These are phyloP conservation scores for Atherinomorus stipes DNA, from an alignment of 2,113 vertebrate genomes.

Conservation along the genomic window DNA sequence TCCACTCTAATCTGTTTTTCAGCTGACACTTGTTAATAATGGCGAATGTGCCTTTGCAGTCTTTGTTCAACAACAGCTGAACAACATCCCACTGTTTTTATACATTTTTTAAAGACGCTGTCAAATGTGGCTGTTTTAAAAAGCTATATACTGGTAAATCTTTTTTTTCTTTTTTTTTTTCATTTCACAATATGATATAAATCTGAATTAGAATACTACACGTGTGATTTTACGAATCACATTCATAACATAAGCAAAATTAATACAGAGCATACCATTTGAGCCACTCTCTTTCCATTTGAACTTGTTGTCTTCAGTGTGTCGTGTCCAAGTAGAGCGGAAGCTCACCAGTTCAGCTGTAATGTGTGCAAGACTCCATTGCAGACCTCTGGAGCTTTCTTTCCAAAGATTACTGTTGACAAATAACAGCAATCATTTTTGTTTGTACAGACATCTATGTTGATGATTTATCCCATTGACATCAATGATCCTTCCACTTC, in stretches of 20 bases:
- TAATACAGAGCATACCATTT: slow-evolving; percentile 80
- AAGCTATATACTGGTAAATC: no score
- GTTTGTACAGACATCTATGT: rapidly evolving
- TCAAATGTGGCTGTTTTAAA: no score
- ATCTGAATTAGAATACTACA: not conserved
- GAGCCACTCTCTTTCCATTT: slow-evolving; percentile 92
- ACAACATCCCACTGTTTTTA: no score
- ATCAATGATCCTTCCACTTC: not conserved
- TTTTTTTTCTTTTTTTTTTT: no score
- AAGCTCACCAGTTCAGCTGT: slow-evolving; percentile 91
- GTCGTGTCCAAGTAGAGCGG: slow-evolving; percentile 90
- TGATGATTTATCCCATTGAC: not conserved
- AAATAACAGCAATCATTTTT: not conserved
- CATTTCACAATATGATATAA: no score
- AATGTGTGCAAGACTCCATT: slow-evolving; percentile 88
- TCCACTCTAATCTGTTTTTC: no score
- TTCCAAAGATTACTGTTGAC: slow-evolving; percentile 87
- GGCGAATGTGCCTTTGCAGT: no score
- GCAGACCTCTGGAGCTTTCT: slow-evolving; percentile 89
- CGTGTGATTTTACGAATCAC: not conserved
- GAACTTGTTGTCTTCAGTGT: slow-evolving; percentile 95
- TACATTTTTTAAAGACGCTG: no score
- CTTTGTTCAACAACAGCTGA: no score
- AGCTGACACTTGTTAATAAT: no score
- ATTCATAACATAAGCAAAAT: not conserved